Percentiles rank a stretch among this genome's conserved stretches.
Conservation (phyloP, 2,888 invertebrate species). For the Lampropteryx suffumata region DNA sequence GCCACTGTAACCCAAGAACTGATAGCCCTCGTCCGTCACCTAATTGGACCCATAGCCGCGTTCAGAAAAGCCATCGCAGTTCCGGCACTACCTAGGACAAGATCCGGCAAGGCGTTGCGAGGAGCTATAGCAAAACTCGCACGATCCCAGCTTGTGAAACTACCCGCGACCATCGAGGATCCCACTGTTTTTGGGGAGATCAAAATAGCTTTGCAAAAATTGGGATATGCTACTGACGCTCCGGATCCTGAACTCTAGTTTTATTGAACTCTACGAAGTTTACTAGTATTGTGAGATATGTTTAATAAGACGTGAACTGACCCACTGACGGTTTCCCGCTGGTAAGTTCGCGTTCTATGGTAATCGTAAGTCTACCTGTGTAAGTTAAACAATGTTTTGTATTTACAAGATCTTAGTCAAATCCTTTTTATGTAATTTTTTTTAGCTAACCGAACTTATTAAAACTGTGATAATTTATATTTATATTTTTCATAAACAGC, state of each 20-base stretch:
- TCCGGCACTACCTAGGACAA: slow-evolving; percentile 91
- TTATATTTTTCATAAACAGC: too few species aligned
- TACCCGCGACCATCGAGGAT: slow-evolving; percentile 95
- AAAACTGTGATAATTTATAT: too few species aligned
- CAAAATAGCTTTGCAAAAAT: slow-evolving; percentile 87
- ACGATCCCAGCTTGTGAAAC: slow-evolving; percentile 88
- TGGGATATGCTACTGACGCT: slow-evolving; percentile 88
- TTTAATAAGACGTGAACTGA: too few species aligned
- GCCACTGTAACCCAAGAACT: slow-evolving; percentile 71
- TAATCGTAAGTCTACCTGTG: too few species aligned
- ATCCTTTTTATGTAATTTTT: too few species aligned
- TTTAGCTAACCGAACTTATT: too few species aligned
- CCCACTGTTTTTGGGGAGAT: slow-evolving; percentile 91
- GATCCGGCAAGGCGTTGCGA: slow-evolving; percentile 87
- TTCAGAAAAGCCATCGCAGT: slow-evolving; percentile 92
- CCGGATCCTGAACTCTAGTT: slow-evolving; percentile 82
- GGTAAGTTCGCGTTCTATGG: too few species aligned
- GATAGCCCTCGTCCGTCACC: slow-evolving; percentile 69
- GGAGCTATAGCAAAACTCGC: slow-evolving; percentile 94
- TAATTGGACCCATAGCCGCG: slow-evolving; percentile 94
- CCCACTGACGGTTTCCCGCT: too few species aligned
- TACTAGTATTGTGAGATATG: too few species aligned
- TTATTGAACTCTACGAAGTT: too few species aligned
- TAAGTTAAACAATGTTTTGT: too few species aligned
- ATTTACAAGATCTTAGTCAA: too few species aligned